phyloP scores from a whole-genome alignment of 2,113 vertebrate genomes.

The Chitala chitala region DNA sequence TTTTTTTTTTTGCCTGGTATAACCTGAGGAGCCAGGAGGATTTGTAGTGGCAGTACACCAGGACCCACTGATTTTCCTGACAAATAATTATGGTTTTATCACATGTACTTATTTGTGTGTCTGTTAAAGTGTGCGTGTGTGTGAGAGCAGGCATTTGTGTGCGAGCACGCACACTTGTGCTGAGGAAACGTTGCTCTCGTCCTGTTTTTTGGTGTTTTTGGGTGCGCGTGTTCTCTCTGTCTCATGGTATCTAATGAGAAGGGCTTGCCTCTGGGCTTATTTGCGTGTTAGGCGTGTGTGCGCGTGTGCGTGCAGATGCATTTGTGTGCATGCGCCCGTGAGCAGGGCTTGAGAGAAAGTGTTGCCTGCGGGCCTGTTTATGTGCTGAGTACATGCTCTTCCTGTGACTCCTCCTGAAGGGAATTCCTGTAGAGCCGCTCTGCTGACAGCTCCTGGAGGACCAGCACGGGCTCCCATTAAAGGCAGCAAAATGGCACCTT shows the following conservation, averaged over 20 bases:
- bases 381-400: conserved; percentile 59
- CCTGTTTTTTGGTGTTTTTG: background rate
- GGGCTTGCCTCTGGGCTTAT: conserved; percentile 1
- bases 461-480: conserved; percentile 12
- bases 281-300: conserved; percentile 13
- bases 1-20: no score
- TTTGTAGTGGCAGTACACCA: background rate
- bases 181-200: no score
- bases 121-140: background rate
- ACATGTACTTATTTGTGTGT: background rate
- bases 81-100: background rate
- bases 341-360: conserved; percentile 16
- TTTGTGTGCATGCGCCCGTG: conserved; percentile 23
- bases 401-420: conserved; percentile 67
- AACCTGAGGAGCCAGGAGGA: background rate
- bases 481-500: background rate
- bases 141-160: background rate
- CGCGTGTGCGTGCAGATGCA: background rate
- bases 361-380: conserved; percentile 59
- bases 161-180: background rate
- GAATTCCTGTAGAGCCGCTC: conserved; percentile 79
- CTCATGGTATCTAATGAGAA: background rate
- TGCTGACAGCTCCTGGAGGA: conserved; percentile 42
- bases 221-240: conserved; percentile 5
- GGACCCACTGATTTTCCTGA: background rate